Evolutionary conservation across 2,113 vertebrate genomes (phyloP).

Genomic region (Pterocles gutturalis): DNA sequence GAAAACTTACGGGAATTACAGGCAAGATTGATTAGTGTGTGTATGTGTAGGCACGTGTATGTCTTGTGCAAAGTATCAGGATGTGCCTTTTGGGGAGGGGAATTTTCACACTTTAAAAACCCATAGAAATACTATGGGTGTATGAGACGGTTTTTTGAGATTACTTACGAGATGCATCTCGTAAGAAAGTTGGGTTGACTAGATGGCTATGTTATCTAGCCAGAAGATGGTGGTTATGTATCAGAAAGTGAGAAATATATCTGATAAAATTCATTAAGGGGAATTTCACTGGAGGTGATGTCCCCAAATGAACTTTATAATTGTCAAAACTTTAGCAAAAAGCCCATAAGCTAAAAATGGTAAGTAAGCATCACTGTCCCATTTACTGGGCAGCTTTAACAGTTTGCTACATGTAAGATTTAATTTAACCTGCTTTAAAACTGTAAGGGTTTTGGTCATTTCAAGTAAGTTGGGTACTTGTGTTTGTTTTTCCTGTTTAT

Average conservation of each 20-base stretch:
- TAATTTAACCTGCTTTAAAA: neutral
- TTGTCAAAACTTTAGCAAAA: neutral
- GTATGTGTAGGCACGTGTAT: neutral
- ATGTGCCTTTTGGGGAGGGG: neutral
- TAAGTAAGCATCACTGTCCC: neutral
- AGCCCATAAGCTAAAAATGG: neutral
- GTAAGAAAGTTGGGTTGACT: neutral
- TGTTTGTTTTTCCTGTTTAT: neutral
- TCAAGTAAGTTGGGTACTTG: neutral
- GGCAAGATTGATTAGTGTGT: slow-evolving; percentile 69
- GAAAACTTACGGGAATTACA: slow-evolving; percentile 84
- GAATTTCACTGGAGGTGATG: neutral
- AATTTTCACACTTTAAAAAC: neutral
- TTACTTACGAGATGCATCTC: neutral
- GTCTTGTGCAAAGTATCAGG: neutral
- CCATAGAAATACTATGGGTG: neutral
- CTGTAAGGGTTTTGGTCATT: neutral
- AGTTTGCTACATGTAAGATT: neutral
- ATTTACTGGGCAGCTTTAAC: neutral
- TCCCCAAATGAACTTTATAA: neutral
- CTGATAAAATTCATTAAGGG: neutral
- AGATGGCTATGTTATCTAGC: neutral
- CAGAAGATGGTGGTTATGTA: neutral
- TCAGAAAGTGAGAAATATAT: neutral
- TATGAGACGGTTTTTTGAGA: neutral